Evolutionary conservation across 2,888 invertebrate species (phyloP).

Genomic region (Vandiemenella viatica): DNA sequence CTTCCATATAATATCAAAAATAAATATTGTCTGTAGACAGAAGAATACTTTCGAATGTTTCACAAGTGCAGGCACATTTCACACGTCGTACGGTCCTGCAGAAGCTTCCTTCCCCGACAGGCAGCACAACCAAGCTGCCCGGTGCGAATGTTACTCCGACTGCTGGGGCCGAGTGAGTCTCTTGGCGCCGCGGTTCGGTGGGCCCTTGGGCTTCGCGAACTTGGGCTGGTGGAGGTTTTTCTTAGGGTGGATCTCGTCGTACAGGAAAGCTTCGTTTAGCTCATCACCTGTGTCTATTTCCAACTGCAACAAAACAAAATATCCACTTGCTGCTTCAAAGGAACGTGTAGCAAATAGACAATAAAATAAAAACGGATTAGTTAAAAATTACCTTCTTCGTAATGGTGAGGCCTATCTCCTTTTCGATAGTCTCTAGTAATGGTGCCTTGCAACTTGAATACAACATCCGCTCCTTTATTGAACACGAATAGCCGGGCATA

Average conservation of each 20-base stretch:
- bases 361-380: no score
- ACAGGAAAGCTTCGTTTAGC: conserved; percentile 74
- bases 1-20: no score
- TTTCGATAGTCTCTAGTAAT: conserved; percentile 67
- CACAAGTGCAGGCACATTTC: no score
- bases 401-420: conserved; percentile 55
- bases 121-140: background rate
- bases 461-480: conserved; percentile 95
- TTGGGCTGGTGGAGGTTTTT: conserved; percentile 74
- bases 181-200: conserved; percentile 82
- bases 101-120: background rate
- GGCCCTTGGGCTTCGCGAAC: conserved; percentile 94
- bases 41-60: no score
- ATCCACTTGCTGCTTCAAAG: no score
- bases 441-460: conserved; percentile 96
- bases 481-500: conserved; percentile 91
- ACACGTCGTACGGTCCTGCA: background rate
- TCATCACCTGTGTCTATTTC: conserved; percentile 85
- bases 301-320: conserved; percentile 47
- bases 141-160: background rate
- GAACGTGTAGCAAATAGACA: no score
- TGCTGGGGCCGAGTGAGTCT: conserved; percentile 54
- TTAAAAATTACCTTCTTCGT: conserved; percentile 75
- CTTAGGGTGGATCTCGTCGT: conserved; percentile 90
- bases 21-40: no score